Percentiles rank a stretch among this genome's conserved stretches.
These are phyloP conservation scores for Himalopsyche kuldschensis DNA, from an alignment of 2,888 invertebrate species.

Conservation along the genomic window DNA sequence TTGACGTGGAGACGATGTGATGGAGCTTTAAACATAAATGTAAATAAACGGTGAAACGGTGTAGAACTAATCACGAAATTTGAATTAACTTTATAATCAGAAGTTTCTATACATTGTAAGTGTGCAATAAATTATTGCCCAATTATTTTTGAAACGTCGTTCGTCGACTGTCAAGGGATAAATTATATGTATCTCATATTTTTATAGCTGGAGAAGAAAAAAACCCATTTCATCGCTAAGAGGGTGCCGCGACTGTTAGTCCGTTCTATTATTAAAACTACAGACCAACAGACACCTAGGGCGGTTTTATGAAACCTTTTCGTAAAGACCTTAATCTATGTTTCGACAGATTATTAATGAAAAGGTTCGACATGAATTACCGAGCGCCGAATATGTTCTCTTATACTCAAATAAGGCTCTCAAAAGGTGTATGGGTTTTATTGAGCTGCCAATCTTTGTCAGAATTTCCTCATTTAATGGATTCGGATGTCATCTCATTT, in stretches of 20 bases:
- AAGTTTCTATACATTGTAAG: no score
- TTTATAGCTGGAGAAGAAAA: background rate
- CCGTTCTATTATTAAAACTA: background rate
- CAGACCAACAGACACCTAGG: background rate
- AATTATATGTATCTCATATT: background rate
- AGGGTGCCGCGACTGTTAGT: background rate
- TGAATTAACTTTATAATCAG: no score
- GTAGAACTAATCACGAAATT: no score
- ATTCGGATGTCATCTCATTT: background rate
- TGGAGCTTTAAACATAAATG: no score
- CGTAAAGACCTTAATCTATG: background rate
- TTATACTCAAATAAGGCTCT: background rate
- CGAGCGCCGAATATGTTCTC: background rate
- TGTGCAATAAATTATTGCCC: background rate
- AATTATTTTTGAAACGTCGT: background rate
- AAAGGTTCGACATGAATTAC: background rate
- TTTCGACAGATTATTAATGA: conserved; percentile 1
- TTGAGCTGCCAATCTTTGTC: background rate
- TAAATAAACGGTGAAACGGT: no score
- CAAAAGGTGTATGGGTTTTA: background rate
- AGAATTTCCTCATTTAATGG: background rate
- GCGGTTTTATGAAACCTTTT: background rate
- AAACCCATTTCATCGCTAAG: background rate
- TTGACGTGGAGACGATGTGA: no score
- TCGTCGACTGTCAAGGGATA: background rate